Evolutionary conservation across 2,113 vertebrate species (phyloP).

Genomic region (Actenoides lindsayi): DNA sequence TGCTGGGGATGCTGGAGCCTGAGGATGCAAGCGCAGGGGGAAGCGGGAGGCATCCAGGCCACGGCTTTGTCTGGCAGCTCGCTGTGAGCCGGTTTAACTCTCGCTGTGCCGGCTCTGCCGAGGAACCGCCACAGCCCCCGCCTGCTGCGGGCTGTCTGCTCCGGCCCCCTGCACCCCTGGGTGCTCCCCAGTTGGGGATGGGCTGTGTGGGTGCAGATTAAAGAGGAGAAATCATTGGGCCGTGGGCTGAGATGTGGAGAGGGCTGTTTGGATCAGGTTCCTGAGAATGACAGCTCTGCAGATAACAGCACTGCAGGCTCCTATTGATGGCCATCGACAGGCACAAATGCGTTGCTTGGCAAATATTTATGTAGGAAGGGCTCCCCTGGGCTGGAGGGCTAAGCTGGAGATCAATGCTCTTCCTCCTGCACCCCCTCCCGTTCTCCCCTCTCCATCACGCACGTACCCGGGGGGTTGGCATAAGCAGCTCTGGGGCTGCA

Average conservation of each 20-base stretch:
- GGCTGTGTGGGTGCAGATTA: neutral
- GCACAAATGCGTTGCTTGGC: constrained; percentile 64
- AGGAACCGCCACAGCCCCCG: neutral
- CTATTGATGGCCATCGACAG: constrained; percentile 71
- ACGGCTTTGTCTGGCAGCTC: constrained; percentile 5
- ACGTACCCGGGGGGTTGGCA: neutral
- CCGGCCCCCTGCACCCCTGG: accelerated
- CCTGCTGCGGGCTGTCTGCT: neutral
- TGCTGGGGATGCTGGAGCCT: neutral
- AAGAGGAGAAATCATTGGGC: neutral
- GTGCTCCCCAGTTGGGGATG: accelerated
- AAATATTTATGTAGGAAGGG: constrained; percentile 75
- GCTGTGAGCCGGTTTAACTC: neutral
- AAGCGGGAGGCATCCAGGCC: neutral
- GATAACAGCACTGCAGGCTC: constrained; percentile 24
- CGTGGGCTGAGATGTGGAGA: accelerated
- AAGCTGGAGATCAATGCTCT: constrained; percentile 17
- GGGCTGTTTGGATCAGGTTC: neutral
- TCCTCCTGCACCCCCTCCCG: neutral
- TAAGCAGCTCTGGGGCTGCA: neutral
- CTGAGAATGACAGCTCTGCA: neutral
- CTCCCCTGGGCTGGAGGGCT: constrained; percentile 30
- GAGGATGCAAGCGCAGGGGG: neutral
- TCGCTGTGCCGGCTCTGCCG: neutral
- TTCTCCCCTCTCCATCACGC: neutral